Evolutionary conservation across 2,113 vertebrate species (phyloP).

Genomic region (Mionectes macconnelli): DNA sequence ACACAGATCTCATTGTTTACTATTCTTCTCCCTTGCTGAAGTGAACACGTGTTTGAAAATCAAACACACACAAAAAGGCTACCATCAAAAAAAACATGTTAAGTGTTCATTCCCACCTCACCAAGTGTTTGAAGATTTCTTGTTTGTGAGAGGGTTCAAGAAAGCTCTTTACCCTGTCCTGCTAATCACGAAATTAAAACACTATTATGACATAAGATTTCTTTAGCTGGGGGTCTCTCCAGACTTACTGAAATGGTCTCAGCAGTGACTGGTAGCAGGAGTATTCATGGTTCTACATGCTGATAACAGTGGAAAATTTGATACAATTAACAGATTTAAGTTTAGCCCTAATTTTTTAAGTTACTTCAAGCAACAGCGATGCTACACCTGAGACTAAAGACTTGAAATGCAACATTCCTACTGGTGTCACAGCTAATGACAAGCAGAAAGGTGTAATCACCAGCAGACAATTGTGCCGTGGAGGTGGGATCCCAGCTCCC

Average conservation of each 20-base stretch:
- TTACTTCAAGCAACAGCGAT: not conserved
- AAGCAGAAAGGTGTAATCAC: not conserved
- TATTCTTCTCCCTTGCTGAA: not conserved
- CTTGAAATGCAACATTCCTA: not conserved
- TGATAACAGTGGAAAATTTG: not conserved
- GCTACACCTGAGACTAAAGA: not conserved
- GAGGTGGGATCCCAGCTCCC: not conserved
- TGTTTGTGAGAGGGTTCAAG: not conserved
- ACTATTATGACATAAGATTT: not conserved
- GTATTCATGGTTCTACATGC: rapidly evolving
- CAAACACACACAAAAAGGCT: not conserved
- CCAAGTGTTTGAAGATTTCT: not conserved
- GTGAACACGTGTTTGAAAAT: not conserved
- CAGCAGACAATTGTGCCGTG: not conserved
- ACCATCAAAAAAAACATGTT: not conserved
- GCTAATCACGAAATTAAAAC: not conserved
- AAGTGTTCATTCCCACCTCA: not conserved
- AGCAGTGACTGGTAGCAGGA: not conserved
- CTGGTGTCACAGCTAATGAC: not conserved
- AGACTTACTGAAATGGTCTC: not conserved
- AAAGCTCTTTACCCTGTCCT: not conserved
- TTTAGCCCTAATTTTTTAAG: not conserved
- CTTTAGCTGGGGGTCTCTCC: not conserved
- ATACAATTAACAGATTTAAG: not conserved
- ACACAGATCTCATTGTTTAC: not conserved